Conservation (phyloP, 1,140 invertebrate genomes). For the Lucilia sericata region DNA sequence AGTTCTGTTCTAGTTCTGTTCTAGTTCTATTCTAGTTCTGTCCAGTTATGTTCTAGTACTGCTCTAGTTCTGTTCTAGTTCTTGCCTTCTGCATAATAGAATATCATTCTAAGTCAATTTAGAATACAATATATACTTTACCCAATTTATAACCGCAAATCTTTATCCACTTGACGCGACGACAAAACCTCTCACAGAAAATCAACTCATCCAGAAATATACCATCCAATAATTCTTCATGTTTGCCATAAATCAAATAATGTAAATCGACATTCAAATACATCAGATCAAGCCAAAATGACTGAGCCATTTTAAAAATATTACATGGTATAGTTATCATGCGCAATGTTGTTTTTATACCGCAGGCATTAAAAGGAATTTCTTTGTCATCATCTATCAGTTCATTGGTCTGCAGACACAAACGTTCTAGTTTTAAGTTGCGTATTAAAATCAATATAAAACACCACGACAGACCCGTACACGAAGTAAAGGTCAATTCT, state of each 20-base stretch:
- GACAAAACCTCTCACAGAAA: neutral
- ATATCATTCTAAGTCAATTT: too few relatives aligned
- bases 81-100: too few relatives aligned
- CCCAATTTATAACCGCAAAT: conserved; percentile 2
- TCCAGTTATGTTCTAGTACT: too few relatives aligned
- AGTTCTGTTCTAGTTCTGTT: too few relatives aligned
- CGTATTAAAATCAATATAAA: conserved; percentile 10
- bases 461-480: neutral
- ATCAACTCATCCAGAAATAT: neutral
- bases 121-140: neutral
- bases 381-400: neutral
- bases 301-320: neutral
- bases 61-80: too few relatives aligned
- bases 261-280: neutral
- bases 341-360: neutral
- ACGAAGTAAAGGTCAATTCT: conserved; percentile 9
- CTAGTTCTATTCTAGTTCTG: too few relatives aligned
- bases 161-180: neutral
- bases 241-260: neutral
- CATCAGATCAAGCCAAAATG: conserved; percentile 23
- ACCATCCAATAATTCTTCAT: neutral
- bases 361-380: neutral
- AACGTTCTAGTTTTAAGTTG: neutral
- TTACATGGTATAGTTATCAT: neutral
- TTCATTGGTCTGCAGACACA: neutral